These are phyloP conservation scores for Drosophila melanogaster DNA, from an alignment of 1,140 invertebrate species.

Conservation along the genomic window Release_6_plus_ISO1_MT NT_033777.3:22830501-22831000, in stretches of 20 bases:
- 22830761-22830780: too few species aligned
- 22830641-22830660: neutral
- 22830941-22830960: conserved; percentile 16
- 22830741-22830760: neutral
- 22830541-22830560: neutral
- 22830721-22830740: neutral
- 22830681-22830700: neutral
- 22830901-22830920: neutral
- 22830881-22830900: neutral
- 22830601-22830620: neutral
- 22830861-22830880: too few species aligned
- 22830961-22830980: conserved; percentile 11
- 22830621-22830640: neutral
- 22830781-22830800: too few species aligned
- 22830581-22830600: neutral
- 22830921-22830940: neutral
- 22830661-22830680: neutral
- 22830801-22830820: too few species aligned
- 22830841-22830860: too few species aligned
- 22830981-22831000: neutral
- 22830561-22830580: neutral
- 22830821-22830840: too few species aligned
- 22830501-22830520: conserved; percentile 40
- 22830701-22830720: neutral
- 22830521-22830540: conserved; percentile 1